phyloP scores from a whole-genome alignment of 2,888 invertebrate species.

The Ophion obscuratus region DNA sequence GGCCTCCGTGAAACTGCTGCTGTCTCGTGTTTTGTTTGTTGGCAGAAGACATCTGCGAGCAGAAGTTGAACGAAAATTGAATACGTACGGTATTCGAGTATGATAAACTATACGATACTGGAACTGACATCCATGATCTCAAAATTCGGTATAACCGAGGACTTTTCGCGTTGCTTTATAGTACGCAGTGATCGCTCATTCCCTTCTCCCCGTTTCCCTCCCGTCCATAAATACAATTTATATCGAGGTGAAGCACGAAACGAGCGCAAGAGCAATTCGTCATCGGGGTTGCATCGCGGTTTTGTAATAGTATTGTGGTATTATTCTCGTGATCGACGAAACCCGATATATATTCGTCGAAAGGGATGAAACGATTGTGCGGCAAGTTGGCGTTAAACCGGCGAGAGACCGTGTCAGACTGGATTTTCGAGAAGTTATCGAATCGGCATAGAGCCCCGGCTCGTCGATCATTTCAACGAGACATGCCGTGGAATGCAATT shows the following conservation, averaged over 20 bases:
- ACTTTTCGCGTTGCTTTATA: neutral
- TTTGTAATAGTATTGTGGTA: slow-evolving; percentile 8
- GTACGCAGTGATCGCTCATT: neutral
- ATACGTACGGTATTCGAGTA: neutral
- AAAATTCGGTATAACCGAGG: neutral
- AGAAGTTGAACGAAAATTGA: neutral
- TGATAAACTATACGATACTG: neutral
- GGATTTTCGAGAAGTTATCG: slow-evolving; percentile 36
- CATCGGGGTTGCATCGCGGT: neutral
- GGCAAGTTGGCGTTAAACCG: slow-evolving; percentile 19
- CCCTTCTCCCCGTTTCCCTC: neutral
- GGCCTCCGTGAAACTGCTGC: neutral
- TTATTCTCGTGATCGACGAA: slow-evolving; percentile 15
- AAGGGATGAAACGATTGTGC: slow-evolving; percentile 13
- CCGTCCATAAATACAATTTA: neutral
- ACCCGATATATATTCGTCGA: neutral
- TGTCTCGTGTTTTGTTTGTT: neutral
- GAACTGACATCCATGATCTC: neutral
- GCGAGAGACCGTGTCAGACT: slow-evolving; percentile 13
- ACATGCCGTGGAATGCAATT: slow-evolving; percentile 8
- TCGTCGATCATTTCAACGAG: slow-evolving; percentile 42
- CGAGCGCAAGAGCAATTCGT: neutral
- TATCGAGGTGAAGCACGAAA: slow-evolving; percentile 1
- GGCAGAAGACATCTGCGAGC: neutral
- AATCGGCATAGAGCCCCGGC: slow-evolving; percentile 3